These are phyloP conservation scores for Callithrix jacchus DNA, from an alignment of 2,113 vertebrate genomes.

Conservation along the genomic window DNA sequence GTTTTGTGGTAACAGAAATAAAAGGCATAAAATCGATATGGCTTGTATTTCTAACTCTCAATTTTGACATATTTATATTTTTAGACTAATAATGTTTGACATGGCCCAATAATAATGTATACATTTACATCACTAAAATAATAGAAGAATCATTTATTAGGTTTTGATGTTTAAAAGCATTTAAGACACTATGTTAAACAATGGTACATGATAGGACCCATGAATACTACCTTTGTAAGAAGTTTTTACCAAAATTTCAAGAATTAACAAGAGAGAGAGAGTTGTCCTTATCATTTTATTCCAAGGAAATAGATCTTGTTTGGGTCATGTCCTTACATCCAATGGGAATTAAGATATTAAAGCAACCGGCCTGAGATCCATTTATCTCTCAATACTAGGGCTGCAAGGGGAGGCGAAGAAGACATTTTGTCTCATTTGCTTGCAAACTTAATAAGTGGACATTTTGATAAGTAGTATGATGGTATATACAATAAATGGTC, in stretches of 20 bases:
- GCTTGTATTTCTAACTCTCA: slow-evolving; percentile 46
- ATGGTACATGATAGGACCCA: neutral
- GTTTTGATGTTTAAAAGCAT: neutral
- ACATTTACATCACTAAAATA: slow-evolving; percentile 35
- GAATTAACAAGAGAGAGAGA: neutral
- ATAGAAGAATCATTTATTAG: slow-evolving; percentile 49
- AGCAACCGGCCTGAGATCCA: neutral
- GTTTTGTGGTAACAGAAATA: slow-evolving; percentile 22
- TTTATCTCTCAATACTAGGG: neutral
- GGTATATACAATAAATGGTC: neutral
- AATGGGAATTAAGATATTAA: neutral
- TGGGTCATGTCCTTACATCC: neutral
- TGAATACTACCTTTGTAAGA: neutral
- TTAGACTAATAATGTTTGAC: slow-evolving; percentile 57
- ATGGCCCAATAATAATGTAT: slow-evolving; percentile 43
- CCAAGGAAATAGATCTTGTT: neutral
- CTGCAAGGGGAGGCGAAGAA: fast-evolving
- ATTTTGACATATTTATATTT: slow-evolving; percentile 66
- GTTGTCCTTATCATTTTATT: neutral
- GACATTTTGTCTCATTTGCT: neutral
- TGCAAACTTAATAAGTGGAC: neutral
- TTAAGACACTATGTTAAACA: neutral
- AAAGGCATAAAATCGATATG: slow-evolving; percentile 46
- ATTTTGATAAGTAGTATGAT: neutral
- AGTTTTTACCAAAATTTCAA: neutral